Evolutionary conservation across 2,113 vertebrate genomes (phyloP).

Genomic region (western clawed frog (Xenopus tropicalis)): UCB_Xtro_10.0 CM004449.2:40584001-40584500

Average conservation of each 20-base stretch:
- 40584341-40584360: background rate
- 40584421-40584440: background rate
- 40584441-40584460: background rate
- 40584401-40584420: background rate
- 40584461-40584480: background rate
- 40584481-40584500: too few relatives aligned
- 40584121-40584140: conserved; percentile 17
- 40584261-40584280: background rate
- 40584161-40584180: background rate
- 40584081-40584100: conserved; percentile 24
- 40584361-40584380: background rate
- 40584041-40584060: conserved; percentile 7
- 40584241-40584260: background rate
- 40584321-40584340: background rate
- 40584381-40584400: background rate
- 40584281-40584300: background rate
- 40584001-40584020: conserved; percentile 20
- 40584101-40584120: conserved; percentile 10
- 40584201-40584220: background rate
- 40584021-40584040: conserved; percentile 35
- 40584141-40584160: background rate
- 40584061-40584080: conserved; percentile 6
- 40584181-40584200: background rate
- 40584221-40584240: background rate
- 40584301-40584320: background rate